Evolutionary conservation across 1,140 invertebrate species (phyloP), one percentile per base, ranked within the genome.

Genomic region (Psix sp.): DNA sequence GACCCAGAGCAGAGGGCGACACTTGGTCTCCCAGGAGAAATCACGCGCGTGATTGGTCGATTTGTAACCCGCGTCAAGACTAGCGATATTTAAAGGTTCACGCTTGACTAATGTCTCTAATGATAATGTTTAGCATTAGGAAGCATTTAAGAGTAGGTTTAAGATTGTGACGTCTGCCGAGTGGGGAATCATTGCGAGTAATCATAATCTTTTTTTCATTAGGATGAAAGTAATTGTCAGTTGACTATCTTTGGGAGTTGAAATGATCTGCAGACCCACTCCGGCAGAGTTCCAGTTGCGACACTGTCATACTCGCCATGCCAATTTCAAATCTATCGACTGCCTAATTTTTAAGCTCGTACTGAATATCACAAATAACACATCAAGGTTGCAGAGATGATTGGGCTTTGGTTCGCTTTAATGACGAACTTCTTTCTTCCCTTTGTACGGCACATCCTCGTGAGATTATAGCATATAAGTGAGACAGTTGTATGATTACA

Each of bases 61-160:
- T 76, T 84, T 86, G 84, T 86, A 86, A 87, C 83, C 82, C 75
- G 82, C 56, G 82, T 87, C 85, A 84, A 87, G 84, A 87, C 85
- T 86, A 84, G 85, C 84, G 76, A 67, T 86, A 86, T 85, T 86
- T 86, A 85, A 83, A 85, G 78, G 82, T 83, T 86, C 81, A 85
- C 81, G 82, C 84, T 86, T 87, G 80, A 87, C 82, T 86, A 86
- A 87, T 82, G 80, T 86, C 76, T 87, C 56, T 81, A 81, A 77
- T 62, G 77, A 81, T 83, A 74, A 80, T 72, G 80, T 68, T 20
- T 80, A 82, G 74, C 43, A 39, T 70, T 75, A 76, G 74, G 57
- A 72, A 72, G 40, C 74, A 76, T 76, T 59, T 68, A 72, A 76
- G 57, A 18, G 36, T 71, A 76, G 66, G 7, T 45, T 76, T 74